A percentile compares a stretch with the other conserved stretches of the same genome.
phyloP scores from a whole-genome alignment of 1,140 invertebrate species.

The Drosophila sturtevanti region DNA sequence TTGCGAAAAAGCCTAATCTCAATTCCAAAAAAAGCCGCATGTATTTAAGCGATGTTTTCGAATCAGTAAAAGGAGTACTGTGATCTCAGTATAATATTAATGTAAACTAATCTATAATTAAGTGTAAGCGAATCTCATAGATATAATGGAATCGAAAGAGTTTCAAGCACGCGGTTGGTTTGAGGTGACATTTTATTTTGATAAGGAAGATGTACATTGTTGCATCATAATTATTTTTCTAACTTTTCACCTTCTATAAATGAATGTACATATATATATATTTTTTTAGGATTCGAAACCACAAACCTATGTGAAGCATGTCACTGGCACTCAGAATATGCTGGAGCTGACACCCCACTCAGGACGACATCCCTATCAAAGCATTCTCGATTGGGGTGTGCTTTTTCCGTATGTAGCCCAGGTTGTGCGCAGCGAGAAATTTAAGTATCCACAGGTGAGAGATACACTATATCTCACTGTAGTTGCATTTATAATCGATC shows the following conservation, averaged over 20 bases:
- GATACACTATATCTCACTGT: background rate
- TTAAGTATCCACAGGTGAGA: conserved; percentile 69
- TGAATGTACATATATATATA: background rate
- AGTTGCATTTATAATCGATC: background rate
- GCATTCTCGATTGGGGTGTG: conserved; percentile 64
- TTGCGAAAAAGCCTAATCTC: background rate
- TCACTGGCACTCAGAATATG: conserved; percentile 78
- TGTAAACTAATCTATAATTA: background rate
- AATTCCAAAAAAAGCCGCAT: background rate
- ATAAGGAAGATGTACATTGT: conserved; percentile 8
- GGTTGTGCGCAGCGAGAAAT: conserved; percentile 79
- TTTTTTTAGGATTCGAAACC: conserved; percentile 67
- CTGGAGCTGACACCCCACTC: conserved; percentile 71
- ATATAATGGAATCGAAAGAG: conserved; percentile 41
- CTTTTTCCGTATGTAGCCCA: conserved; percentile 83
- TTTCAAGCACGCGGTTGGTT: conserved; percentile 76
- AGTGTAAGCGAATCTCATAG: conserved; percentile 23
- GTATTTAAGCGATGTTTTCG: background rate
- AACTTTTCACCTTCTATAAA: too few species aligned
- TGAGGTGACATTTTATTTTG: conserved; percentile 48
- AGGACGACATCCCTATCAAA: conserved; percentile 65
- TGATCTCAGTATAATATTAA: conserved; percentile 1
- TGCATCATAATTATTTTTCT: conserved; percentile 52
- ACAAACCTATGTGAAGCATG: conserved; percentile 62
- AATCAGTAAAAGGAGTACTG: conserved; percentile 1